Base-by-base conservation (phyloP, 2,888 invertebrate species). In the Pseudococcus longispinus region DNA sequence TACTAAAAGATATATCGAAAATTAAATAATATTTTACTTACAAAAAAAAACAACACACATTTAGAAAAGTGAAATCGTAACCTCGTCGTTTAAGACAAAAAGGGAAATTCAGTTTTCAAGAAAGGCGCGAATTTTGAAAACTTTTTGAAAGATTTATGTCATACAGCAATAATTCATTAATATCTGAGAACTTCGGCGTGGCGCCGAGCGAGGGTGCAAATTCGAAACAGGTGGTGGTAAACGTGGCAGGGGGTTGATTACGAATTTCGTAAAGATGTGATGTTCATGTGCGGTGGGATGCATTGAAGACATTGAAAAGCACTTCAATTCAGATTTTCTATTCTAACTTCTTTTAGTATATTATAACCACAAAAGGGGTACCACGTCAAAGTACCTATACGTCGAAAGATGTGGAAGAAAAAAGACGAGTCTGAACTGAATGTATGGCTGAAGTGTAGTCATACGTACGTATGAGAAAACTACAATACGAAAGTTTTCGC, bases 231-330 rank as follows among this genome's bases (percentile, higher is more conserved):
- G 77, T 80, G 42, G 77, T 42, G 77, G 77, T 80, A 23, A 80
- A 80, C 77, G 32, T 42, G 6, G 42, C 9, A 42, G 37, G 77
- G 77, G 42, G 77, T 20, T 80, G 77, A 80, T 80, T 80, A 80
- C 42, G 77, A 42, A 80, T 80, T 80, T 80, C 42, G 77, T 23
- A 20, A 42, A 80, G 42, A 70, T 42, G 42, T 42, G 77, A 42
- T 42, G 77, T 80, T 80, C 77, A 80, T 70, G 77, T 80, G 42
- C 42, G 26, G 42, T 42, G 42, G 20, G 77, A 42, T 20, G 77
- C 77, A 80, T 37, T 42, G 77, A 42, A 80, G 32, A 80, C 77
- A 80, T 80, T 80, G 77, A 80, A 80, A 80, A 80, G 77, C 77
- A 80, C 77, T 80, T 42, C 77, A 80, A 80, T 80, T 80, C 77